These are phyloP conservation scores for Thamnophis sirtalis DNA, from an alignment of 2,113 vertebrate genomes.

Conservation along the genomic window DNA sequence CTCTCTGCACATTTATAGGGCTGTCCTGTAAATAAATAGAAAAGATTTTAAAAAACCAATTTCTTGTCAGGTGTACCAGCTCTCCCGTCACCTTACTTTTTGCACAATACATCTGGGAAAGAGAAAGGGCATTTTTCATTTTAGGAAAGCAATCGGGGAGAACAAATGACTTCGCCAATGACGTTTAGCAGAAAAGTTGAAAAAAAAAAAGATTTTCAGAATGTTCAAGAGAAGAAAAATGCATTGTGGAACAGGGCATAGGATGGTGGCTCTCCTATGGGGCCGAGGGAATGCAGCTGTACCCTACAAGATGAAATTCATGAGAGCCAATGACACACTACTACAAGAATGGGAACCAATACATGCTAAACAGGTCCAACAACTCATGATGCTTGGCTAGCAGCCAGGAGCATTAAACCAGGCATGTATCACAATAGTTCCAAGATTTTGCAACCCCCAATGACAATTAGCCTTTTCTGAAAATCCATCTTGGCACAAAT, in stretches of 20 bases:
- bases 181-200: background rate
- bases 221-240: background rate
- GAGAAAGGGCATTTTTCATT: background rate
- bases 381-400: background rate
- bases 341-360: background rate
- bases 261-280: background rate
- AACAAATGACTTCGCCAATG: background rate
- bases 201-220: background rate
- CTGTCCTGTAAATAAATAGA: background rate
- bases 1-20: background rate
- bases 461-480: background rate
- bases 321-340: background rate
- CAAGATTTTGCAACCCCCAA: background rate
- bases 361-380: background rate
- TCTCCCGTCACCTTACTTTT: background rate
- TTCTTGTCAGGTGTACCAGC: background rate
- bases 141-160: background rate
- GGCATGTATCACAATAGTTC: background rate
- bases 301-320: background rate
- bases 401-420: background rate
- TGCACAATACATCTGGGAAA: background rate
- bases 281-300: background rate
- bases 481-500: background rate
- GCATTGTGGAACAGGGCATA: too few species aligned
- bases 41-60: background rate